Evolutionary conservation across 2,888 invertebrate species (phyloP).

Genomic region (Heteropelma amictum): DNA sequence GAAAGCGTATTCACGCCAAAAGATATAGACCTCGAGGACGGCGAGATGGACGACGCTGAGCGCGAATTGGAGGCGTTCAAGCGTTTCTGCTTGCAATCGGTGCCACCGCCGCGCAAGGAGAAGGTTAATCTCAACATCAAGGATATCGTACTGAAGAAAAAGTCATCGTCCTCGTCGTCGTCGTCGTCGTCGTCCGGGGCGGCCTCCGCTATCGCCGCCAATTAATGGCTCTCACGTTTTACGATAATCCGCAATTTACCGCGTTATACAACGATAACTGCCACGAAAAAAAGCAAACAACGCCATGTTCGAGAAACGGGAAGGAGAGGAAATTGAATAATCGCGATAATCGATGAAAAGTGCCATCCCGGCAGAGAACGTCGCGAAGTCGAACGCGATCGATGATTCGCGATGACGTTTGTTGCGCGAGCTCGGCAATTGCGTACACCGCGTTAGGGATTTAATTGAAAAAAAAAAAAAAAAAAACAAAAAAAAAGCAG

Average conservation of each 20-base stretch:
- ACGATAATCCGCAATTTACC: background rate
- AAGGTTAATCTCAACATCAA: constrained; percentile 89
- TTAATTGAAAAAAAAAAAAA: no score
- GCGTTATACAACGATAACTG: constrained; percentile 24
- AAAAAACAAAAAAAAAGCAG: no score
- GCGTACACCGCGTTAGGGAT: constrained; percentile 5
- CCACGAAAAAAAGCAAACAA: constrained; percentile 21
- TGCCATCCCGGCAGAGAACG: no score
- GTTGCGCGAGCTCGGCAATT: constrained; percentile 30
- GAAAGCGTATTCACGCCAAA: constrained; percentile 89
- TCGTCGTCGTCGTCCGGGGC: constrained; percentile 56
- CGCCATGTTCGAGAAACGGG: background rate
- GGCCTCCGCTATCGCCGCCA: constrained; percentile 70
- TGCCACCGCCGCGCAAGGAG: constrained; percentile 87
- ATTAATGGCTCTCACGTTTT: constrained; percentile 61
- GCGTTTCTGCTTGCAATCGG: constrained; percentile 90
- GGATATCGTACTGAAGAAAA: constrained; percentile 86
- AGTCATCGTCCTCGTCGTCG: constrained; percentile 73
- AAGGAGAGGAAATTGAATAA: background rate
- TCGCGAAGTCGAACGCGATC: constrained; percentile 39
- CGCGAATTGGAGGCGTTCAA: constrained; percentile 92
- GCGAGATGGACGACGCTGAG: constrained; percentile 88
- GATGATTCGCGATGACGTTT: constrained; percentile 3
- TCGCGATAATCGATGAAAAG: background rate
- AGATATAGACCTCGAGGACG: constrained; percentile 87